Conservation (phyloP, 2,113 vertebrate species). For the Oncorhynchus mykiss region DNA sequence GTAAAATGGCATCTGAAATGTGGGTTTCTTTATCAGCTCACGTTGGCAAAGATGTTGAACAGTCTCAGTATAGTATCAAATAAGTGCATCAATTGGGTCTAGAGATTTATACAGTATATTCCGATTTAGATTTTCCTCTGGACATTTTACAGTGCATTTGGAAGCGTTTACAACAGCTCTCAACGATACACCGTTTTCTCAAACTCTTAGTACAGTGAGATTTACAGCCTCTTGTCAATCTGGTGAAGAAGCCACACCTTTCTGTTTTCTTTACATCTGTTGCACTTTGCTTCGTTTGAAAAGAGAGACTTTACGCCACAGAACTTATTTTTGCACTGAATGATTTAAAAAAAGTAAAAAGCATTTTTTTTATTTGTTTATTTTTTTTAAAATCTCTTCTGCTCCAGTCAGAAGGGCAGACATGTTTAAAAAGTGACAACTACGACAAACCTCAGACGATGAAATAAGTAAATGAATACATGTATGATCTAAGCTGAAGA, state of each 20-base stretch:
- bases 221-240: neutral
- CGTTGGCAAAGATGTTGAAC: constrained; percentile 10
- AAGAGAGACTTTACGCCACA: constrained; percentile 65
- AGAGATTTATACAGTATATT: neutral
- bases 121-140: neutral
- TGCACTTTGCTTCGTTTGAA: constrained; percentile 67
- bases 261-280: constrained; percentile 71
- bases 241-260: constrained; percentile 34
- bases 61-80: neutral
- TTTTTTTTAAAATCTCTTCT: constrained; percentile 74
- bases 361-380: constrained; percentile 51
- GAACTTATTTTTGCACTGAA: constrained; percentile 88
- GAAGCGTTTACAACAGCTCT: neutral
- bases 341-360: constrained; percentile 50
- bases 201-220: neutral
- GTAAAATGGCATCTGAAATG: constrained; percentile 50
- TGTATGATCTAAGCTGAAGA: constrained; percentile 80
- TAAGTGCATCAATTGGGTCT: neutral
- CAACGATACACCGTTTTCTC: neutral
- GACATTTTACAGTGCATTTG: neutral
- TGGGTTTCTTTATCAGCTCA: constrained; percentile 20
- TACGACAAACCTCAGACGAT: constrained; percentile 82
- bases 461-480: constrained; percentile 66
- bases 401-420: constrained; percentile 78
- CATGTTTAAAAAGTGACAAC: constrained; percentile 72